Evolutionary conservation across 2,888 invertebrate genomes (phyloP).

Genomic region (Chamaedrilus cognettii): DNA sequence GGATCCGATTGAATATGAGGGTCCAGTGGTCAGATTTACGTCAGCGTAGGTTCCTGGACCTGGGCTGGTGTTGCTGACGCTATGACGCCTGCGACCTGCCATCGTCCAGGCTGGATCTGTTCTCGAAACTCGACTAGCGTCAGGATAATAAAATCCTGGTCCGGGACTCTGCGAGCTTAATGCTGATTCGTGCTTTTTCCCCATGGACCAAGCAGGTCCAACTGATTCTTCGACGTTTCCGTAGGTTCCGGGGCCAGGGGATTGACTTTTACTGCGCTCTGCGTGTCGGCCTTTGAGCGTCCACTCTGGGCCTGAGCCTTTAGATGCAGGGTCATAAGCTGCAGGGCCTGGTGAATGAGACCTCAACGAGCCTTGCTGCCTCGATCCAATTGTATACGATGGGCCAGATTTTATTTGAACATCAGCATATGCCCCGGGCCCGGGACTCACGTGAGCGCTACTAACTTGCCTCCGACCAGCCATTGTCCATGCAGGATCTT

Average conservation of each 20-base stretch:
- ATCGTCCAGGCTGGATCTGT: constrained; percentile 20
- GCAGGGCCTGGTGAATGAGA: constrained; percentile 16
- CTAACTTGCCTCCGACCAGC: background rate
- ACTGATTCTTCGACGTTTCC: background rate
- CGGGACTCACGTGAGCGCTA: constrained; percentile 4
- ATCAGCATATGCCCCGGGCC: constrained; percentile 16
- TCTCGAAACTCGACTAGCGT: constrained; percentile 2
- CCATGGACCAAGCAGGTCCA: constrained; percentile 18
- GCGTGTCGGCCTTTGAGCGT: constrained; percentile 12
- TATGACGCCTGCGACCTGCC: constrained; percentile 6
- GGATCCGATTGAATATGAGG: background rate
- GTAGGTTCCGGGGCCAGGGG: constrained; percentile 17
- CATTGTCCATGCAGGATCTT: constrained; percentile 17
- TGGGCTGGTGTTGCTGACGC: constrained; percentile 2
- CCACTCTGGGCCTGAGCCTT: constrained; percentile 8
- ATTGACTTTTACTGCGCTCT: constrained; percentile 3
- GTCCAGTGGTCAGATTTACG: background rate
- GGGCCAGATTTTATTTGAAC: background rate
- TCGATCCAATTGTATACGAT: constrained; percentile 14
- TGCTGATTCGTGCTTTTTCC: constrained; percentile 4
- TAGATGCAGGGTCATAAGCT: constrained; percentile 6
- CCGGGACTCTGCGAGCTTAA: constrained; percentile 4
- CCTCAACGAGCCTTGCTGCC: background rate
- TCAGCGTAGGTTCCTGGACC: constrained; percentile 17
- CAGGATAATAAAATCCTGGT: constrained; percentile 15